phyloP scores from a whole-genome alignment of 1,140 invertebrate species.

The Idris sp. region DNA sequence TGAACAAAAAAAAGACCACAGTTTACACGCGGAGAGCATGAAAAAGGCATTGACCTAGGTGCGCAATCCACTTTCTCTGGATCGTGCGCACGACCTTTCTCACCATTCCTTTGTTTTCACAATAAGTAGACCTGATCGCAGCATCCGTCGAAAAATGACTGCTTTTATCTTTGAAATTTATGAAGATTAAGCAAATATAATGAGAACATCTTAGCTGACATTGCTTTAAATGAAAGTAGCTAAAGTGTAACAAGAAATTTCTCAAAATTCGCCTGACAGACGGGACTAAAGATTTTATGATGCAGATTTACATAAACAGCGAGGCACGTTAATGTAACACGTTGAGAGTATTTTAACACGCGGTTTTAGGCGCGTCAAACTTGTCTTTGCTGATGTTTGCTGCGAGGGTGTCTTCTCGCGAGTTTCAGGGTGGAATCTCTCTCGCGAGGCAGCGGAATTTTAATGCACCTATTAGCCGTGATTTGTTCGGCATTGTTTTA shows the following conservation, averaged over 20 bases:
- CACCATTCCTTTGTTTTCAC: conserved; percentile 58
- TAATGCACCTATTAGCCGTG: conserved; percentile 52
- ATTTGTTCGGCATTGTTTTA: conserved; percentile 52
- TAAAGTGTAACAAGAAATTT: too few species aligned
- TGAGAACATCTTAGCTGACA: too few species aligned
- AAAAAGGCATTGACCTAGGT: conserved; percentile 49
- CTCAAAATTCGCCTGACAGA: too few species aligned
- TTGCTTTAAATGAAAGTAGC: too few species aligned
- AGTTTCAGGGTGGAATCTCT: conserved; percentile 13
- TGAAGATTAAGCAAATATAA: too few species aligned
- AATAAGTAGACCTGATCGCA: conserved; percentile 48
- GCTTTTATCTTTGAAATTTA: too few species aligned
- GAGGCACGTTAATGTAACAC: conserved; percentile 29
- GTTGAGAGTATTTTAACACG: conserved; percentile 30
- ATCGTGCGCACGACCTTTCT: conserved; percentile 51
- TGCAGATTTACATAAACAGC: too few species aligned
- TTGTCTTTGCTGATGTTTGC: conserved; percentile 33
- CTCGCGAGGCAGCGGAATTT: conserved; percentile 39
- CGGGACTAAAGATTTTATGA: too few species aligned
- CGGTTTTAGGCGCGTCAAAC: conserved; percentile 19
- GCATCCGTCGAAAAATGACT: too few species aligned
- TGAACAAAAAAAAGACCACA: too few species aligned
- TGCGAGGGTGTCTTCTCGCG: conserved; percentile 12
- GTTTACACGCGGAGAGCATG: conserved; percentile 13
- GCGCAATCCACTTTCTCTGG: conserved; percentile 49